phyloP scores from a whole-genome alignment of 2,113 vertebrate species.

The Grallaria varia region DNA sequence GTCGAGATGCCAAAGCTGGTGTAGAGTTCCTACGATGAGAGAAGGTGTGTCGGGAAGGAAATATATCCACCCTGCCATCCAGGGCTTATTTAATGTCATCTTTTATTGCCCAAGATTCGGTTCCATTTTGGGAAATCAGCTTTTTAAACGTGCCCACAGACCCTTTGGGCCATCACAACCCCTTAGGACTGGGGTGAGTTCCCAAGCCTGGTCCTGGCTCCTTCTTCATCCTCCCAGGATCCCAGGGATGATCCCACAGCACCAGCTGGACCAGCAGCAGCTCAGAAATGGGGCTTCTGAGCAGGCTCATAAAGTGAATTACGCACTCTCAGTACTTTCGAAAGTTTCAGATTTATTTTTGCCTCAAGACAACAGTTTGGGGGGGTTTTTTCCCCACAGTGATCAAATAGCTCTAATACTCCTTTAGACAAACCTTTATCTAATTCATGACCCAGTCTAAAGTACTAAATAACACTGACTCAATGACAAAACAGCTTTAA shows the following conservation, averaged over 20 bases:
- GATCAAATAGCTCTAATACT: background rate
- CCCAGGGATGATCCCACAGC: background rate
- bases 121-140: background rate
- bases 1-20: background rate
- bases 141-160: background rate
- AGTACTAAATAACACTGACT: background rate
- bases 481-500: background rate
- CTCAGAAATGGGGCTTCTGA: background rate
- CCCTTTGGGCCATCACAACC: background rate
- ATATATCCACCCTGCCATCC: background rate
- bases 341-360: slow-evolving; percentile 16
- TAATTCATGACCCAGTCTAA: background rate
- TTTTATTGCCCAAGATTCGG: slow-evolving; percentile 6
- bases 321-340: background rate
- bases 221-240: background rate
- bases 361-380: background rate
- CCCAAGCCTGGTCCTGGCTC: background rate
- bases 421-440: background rate
- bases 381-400: background rate
- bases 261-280: background rate
- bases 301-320: background rate
- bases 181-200: background rate
- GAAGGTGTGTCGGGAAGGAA: background rate
- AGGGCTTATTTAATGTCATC: background rate
- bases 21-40: background rate